A percentile compares a stretch with the other conserved stretches of the same genome.
Evolutionary conservation across 1,140 invertebrate species (phyloP).

Genomic region (Melitaea cinxia): DNA sequence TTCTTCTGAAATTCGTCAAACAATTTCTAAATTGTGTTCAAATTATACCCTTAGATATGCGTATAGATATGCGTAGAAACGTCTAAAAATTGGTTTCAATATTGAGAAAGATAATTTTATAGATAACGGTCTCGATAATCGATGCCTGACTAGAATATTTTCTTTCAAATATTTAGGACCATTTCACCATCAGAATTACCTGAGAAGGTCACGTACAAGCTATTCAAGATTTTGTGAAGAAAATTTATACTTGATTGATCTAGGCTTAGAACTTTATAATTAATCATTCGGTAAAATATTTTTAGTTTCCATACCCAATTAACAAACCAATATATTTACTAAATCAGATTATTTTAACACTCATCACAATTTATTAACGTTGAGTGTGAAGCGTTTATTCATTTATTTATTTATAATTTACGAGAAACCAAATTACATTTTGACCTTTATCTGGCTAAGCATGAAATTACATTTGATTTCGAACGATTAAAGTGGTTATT

Average conservation of each 20-base stretch:
- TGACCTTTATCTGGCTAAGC: not conserved
- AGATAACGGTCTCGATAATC: constrained; percentile 12
- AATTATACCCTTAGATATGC: not conserved
- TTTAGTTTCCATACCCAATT: not conserved
- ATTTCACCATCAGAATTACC: constrained; percentile 28
- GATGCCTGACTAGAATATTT: constrained; percentile 18
- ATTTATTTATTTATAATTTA: not conserved
- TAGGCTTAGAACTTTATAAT: not conserved
- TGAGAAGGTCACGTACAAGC: constrained; percentile 29
- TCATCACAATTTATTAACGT: too few species aligned
- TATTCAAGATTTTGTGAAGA: constrained; percentile 16
- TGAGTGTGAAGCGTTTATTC: not conserved
- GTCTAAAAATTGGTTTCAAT: not conserved
- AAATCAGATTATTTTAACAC: too few species aligned
- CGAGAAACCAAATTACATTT: not conserved
- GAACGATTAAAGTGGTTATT: not conserved
- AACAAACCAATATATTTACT: too few species aligned
- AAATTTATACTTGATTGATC: constrained; percentile 9
- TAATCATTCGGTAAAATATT: not conserved
- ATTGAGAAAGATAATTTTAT: not conserved
- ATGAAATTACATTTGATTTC: not conserved
- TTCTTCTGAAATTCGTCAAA: too few species aligned
- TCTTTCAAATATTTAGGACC: constrained; percentile 24
- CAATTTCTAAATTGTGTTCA: too few species aligned
- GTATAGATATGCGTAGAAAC: not conserved